Percentiles rank a stretch among this genome's conserved stretches.
phyloP scores from a whole-genome alignment of 37 sponge, comb jelly and placozoan genomes.

The Amphimedon queenslandica region DNA sequence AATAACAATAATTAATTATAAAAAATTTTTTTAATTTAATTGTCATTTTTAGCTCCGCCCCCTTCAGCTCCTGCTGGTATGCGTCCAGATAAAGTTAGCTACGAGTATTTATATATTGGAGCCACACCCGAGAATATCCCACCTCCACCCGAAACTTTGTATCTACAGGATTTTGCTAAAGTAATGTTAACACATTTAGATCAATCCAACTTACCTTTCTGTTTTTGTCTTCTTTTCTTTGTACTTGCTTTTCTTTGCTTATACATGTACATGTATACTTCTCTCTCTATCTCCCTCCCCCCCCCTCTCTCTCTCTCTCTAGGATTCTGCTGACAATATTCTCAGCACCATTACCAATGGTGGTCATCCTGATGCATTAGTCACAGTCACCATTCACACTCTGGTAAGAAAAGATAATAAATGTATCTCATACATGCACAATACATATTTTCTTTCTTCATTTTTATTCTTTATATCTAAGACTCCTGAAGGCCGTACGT shows the following conservation, averaged over 20 bases:
- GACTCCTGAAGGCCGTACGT: constrained; percentile 2
- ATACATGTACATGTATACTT: too few relatives aligned
- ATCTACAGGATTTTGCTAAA: neutral
- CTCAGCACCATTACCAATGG: neutral
- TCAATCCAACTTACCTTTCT: too few relatives aligned
- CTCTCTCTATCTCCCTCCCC: too few relatives aligned
- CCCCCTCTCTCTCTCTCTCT: too few relatives aligned
- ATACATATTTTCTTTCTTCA: neutral
- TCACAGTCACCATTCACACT: neutral
- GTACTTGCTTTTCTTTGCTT: too few relatives aligned
- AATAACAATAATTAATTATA: neutral
- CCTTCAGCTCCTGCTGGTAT: neutral
- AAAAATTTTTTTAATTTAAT: neutral
- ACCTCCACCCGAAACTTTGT: neutral
- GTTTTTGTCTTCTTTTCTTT: too few relatives aligned
- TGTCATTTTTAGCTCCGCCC: neutral
- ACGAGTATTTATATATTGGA: neutral
- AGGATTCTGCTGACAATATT: constrained; percentile 1
- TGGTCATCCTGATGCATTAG: neutral
- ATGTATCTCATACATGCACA: too few relatives aligned
- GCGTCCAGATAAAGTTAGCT: neutral
- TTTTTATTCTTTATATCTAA: neutral
- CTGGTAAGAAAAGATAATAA: constrained; percentile 7
- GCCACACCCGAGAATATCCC: neutral
- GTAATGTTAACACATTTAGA: too few relatives aligned